phyloP scores from a whole-genome alignment of 2,888 invertebrate species.

The Netelia inedita region DNA sequence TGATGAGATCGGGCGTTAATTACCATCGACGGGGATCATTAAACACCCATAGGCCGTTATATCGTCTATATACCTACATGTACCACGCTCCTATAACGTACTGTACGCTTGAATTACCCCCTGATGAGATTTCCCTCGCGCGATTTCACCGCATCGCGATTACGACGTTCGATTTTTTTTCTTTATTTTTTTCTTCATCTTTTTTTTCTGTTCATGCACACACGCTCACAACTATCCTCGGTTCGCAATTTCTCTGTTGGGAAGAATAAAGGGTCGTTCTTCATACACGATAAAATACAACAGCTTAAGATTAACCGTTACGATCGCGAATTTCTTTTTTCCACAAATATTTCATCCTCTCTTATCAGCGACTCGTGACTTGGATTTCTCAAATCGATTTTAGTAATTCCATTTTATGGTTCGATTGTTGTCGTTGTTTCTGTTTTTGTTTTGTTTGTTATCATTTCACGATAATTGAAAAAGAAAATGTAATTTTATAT shows the following conservation, averaged over 20 bases:
- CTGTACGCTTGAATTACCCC: constrained; percentile 69
- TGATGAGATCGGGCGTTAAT: constrained; percentile 73
- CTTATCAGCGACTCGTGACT: no score
- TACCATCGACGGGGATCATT: constrained; percentile 75
- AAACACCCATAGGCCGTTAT: constrained; percentile 74
- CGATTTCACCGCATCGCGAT: constrained; percentile 57
- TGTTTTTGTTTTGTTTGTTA: no score
- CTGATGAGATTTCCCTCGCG: constrained; percentile 74
- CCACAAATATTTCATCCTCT: no score
- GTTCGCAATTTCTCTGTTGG: constrained; percentile 8
- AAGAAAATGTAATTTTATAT: background rate
- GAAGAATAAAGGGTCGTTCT: background rate
- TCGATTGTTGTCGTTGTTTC: no score
- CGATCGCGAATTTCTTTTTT: background rate
- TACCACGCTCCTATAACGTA: constrained; percentile 29
- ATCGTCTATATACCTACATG: constrained; percentile 69
- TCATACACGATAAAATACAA: background rate
- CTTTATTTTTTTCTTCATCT: background rate
- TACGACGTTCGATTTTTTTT: constrained; percentile 30
- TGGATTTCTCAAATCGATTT: no score
- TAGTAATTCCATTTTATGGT: no score
- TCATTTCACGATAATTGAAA: background rate
- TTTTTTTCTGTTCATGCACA: constrained; percentile 16
- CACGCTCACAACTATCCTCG: no score
- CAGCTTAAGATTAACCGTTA: background rate